Percentiles rank a stretch among this genome's conserved stretches.
These are phyloP conservation scores for Parochlus steinenii DNA, from an alignment of 2,888 invertebrate species.

Conservation along the genomic window DNA sequence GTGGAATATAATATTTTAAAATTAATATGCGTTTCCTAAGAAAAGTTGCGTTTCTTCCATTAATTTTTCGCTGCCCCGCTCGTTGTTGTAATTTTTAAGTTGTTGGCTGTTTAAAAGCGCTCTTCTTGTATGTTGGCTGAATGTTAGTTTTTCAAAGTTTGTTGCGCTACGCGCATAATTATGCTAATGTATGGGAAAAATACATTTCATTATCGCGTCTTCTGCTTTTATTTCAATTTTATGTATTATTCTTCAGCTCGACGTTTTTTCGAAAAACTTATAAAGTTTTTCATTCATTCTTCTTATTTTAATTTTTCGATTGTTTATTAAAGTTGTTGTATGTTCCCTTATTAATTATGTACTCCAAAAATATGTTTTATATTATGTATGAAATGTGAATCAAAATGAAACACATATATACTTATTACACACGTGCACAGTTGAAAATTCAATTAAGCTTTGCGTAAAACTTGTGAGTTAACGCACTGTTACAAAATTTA, in stretches of 20 bases:
- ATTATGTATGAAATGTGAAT: no score
- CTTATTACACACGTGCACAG: no score
- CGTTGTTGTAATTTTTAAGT: not conserved
- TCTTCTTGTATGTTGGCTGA: conserved; percentile 1
- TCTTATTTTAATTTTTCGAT: conserved; percentile 10
- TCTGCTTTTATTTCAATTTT: not conserved
- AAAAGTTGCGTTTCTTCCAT: not conserved
- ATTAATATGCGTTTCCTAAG: not conserved
- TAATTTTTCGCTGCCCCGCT: not conserved
- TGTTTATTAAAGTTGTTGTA: conserved; percentile 5
- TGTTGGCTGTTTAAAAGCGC: not conserved
- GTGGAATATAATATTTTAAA: not conserved
- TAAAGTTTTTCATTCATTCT: no score
- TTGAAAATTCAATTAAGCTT: no score
- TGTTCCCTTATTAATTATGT: conserved; percentile 8
- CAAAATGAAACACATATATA: no score
- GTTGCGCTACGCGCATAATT: conserved; percentile 12
- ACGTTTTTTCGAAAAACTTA: not conserved
- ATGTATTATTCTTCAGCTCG: not conserved
- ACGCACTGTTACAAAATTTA: no score
- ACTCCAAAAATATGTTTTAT: not conserved
- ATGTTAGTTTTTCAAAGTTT: no score
- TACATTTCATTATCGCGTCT: conserved; percentile 12
- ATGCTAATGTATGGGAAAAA: conserved; percentile 12
- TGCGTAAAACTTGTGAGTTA: no score